Evolutionary conservation across 2,888 invertebrate genomes (phyloP), one percentile per base, ranked within the genome.

Genomic region (Vannuccia rotundouncinata): DNA sequence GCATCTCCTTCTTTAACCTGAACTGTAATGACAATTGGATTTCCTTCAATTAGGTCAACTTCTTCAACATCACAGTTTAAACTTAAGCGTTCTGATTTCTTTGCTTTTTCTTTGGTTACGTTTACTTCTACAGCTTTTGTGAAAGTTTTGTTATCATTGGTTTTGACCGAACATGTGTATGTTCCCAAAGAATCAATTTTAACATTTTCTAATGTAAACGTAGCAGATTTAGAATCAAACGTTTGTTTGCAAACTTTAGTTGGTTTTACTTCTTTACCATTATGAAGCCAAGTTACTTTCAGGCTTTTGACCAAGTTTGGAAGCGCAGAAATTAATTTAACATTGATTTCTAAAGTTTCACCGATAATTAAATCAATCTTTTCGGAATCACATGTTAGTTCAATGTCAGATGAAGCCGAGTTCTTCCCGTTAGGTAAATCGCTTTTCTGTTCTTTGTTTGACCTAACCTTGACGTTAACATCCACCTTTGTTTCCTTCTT

Each of bases 1-100:
- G 45, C 45, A 5, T 45, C 45, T 45, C 45, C 74, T n/a, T 73
- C 74, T 22, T 73, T 27, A 10, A 28, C 74, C 10, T n/a, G 5
- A 5, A 73, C 22, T 13, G 74, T 13, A 28, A 73, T 73, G 74
- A 27, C 29, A 27, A 73, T 73, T 10, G 74, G 10, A 5, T 73
- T 27, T 73, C 74, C 74, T 73, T 73, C 74, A 27, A 73, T 73
- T 22, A 73, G 22, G 74, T 73, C 74, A 5, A 73, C 74, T 27
- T 73, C 74, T 73, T 73, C 74, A 27, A 73, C 74, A 73, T 73
- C 74, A 73, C 74, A 73, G 5, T 13, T 5, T 22, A 73, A 28
- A 2, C 5, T 73, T 2, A 28, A n/a, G 10, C n/a, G 2, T 73
- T 73, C 74, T 73, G 74, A 73, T 27, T n/a, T n/a, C 29, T 73